A percentile compares a stretch with the other conserved stretches of the same genome.
Conservation (phyloP, 2,797 vertebrate genomes). For the Emys orbicularis region DNA sequence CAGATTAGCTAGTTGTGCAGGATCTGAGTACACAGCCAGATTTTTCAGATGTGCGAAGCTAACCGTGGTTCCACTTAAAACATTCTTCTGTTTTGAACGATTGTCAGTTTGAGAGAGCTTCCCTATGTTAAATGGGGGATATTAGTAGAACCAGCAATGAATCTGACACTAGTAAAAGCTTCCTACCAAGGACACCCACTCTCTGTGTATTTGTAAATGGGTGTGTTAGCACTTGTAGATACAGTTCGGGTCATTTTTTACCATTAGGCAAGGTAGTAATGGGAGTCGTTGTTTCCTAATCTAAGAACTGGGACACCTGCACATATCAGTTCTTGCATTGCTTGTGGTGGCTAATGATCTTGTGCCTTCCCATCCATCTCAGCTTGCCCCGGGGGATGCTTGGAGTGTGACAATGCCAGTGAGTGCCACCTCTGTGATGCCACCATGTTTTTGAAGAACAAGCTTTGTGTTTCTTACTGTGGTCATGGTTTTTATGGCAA, state of each 20-base stretch:
- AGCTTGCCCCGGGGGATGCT: conserved; percentile 91
- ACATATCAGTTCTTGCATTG: rapidly evolving
- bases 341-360: neutral
- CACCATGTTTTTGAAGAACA: conserved; percentile 84
- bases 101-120: neutral
- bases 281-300: neutral
- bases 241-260: neutral
- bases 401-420: conserved; percentile 83
- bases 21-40: neutral
- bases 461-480: conserved; percentile 88
- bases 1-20: neutral
- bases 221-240: neutral
- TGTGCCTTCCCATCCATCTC: conserved; percentile 14
- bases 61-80: neutral
- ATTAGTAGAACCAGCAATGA: neutral
- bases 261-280: neutral
- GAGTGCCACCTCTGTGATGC: conserved; percentile 85
- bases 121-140: neutral
- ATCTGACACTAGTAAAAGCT: neutral
- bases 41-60: neutral
- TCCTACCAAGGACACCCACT: neutral
- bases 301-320: neutral
- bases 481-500: conserved; percentile 85
- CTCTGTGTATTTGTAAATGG: neutral
- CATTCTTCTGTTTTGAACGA: neutral